These are phyloP conservation scores for Aphelenchoides besseyi DNA, from an alignment of 1,140 invertebrate species.

Conservation along the genomic window DNA sequence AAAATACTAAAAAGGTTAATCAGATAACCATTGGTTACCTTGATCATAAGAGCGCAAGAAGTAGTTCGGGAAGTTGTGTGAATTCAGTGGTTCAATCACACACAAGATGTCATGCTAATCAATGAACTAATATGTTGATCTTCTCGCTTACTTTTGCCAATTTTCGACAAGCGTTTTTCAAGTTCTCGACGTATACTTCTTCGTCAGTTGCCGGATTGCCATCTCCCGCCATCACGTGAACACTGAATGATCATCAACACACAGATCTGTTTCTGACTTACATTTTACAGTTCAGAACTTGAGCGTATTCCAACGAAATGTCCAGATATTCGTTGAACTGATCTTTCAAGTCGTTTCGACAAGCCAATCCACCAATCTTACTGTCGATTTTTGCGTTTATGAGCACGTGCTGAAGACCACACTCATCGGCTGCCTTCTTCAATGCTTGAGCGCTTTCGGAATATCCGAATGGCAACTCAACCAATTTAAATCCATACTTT, in stretches of 20 bases:
- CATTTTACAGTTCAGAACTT: not conserved
- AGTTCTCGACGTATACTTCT: not conserved
- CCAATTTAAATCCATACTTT: constrained; percentile 25
- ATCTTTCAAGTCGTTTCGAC: not conserved
- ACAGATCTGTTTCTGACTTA: too few relatives aligned
- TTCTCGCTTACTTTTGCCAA: not conserved
- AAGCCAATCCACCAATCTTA: constrained; percentile 5
- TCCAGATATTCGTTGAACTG: not conserved
- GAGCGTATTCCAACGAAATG: not conserved
- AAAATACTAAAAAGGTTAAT: not conserved
- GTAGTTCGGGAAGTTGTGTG: constrained; percentile 8
- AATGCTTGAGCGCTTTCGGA: constrained; percentile 19
- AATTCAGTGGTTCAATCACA: constrained; percentile 21
- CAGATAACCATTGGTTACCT: not conserved
- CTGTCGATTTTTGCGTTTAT: constrained; percentile 20
- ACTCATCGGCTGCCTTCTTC: not conserved
- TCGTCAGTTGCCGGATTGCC: constrained; percentile 7
- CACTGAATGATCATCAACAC: not conserved
- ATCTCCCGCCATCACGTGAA: constrained; percentile 19
- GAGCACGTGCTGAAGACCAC: constrained; percentile 20
- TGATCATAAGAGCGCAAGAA: constrained; percentile 17
- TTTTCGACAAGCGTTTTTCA: not conserved
- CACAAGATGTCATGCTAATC: constrained; percentile 16
- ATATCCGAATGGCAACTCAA: constrained; percentile 22
- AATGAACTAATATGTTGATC: not conserved